These are phyloP conservation scores for Channa maculata DNA, from an alignment of 2,113 vertebrate genomes.

Conservation along the genomic window DNA sequence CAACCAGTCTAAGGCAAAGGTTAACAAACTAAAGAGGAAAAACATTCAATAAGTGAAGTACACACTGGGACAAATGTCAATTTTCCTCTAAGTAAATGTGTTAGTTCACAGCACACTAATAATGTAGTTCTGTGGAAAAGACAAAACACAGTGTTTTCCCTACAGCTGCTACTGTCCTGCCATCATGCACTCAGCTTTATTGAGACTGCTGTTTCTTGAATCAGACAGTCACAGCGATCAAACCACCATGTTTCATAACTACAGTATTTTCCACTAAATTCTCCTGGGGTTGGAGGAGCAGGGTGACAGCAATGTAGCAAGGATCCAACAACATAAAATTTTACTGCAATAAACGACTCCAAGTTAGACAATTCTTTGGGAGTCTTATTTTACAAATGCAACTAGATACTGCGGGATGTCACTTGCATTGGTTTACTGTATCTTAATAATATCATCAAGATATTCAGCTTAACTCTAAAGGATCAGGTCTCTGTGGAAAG, in stretches of 20 bases:
- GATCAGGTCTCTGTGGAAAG: not conserved
- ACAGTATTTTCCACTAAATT: not conserved
- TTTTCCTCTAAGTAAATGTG: not conserved
- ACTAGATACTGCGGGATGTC: not conserved
- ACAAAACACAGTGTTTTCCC: not conserved
- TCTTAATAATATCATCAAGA: too few relatives aligned
- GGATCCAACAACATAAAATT: not conserved
- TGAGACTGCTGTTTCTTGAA: not conserved
- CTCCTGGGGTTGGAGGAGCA: not conserved
- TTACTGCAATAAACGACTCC: not conserved
- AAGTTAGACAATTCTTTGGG: not conserved
- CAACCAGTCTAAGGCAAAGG: slow-evolving; percentile 8
- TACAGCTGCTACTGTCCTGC: not conserved
- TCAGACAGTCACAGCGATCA: not conserved
- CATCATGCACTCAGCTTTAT: not conserved
- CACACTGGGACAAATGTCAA: slow-evolving; percentile 2
- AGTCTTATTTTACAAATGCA: not conserved
- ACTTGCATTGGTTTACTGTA: not conserved
- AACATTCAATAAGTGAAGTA: not conserved
- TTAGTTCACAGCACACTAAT: not conserved
- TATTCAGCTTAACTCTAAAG: too few relatives aligned
- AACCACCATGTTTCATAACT: slow-evolving; percentile 1
- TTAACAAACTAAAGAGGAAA: not conserved
- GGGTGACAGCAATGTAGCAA: not conserved
- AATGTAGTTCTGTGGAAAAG: not conserved